phyloP scores from a whole-genome alignment of 2,888 invertebrate genomes.

The Conops quadrifasciatus region DNA sequence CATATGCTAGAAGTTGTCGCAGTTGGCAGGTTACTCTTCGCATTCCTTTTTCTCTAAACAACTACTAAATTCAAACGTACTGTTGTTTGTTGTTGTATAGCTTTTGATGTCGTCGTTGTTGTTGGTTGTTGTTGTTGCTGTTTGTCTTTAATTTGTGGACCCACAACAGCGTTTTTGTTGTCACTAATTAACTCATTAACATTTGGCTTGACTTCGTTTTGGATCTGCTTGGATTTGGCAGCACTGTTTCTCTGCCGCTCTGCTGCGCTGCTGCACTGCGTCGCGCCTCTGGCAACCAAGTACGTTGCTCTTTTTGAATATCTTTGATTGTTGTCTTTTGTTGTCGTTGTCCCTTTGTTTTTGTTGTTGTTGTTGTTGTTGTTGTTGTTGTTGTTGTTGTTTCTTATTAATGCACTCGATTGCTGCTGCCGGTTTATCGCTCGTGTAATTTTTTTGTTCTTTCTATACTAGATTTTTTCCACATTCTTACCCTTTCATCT shows the following conservation, averaged over 20 bases:
- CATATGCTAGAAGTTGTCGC: background rate
- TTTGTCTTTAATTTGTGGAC: slow-evolving; percentile 48
- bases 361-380: slow-evolving; percentile 5
- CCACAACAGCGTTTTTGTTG: slow-evolving; percentile 57
- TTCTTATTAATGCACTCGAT: slow-evolving; percentile 26
- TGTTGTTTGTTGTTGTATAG: slow-evolving; percentile 30
- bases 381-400: slow-evolving; percentile 23
- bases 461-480: background rate
- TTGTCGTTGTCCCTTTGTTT: slow-evolving; percentile 8
- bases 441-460: slow-evolving; percentile 16
- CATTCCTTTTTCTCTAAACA: background rate
- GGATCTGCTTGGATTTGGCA: slow-evolving; percentile 26
- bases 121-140: slow-evolving; percentile 25
- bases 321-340: slow-evolving; percentile 1
- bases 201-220: slow-evolving; percentile 52
- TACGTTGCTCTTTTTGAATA: background rate
- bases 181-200: slow-evolving; percentile 65
- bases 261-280: background rate
- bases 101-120: slow-evolving; percentile 10
- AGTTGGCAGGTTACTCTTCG: background rate
- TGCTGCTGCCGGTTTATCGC: slow-evolving; percentile 22
- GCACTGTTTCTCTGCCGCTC: background rate
- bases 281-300: background rate
- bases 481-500: background rate
- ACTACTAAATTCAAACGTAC: slow-evolving; percentile 1